Base-by-base conservation (phyloP, 1,140 invertebrate genomes). In the Heliothis virescens region DNA sequence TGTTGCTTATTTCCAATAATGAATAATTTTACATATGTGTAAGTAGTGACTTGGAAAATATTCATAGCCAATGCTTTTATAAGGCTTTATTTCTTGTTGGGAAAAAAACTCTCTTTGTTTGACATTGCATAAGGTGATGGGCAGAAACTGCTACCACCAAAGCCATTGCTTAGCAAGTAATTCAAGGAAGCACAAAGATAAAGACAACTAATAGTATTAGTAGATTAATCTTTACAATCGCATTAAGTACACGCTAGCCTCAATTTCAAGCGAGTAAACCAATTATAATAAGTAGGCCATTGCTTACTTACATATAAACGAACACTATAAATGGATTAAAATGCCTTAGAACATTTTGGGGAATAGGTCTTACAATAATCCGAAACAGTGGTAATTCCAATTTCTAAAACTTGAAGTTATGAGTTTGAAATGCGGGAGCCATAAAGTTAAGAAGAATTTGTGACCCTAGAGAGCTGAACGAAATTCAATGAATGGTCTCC, bases 241-340 rank as follows among this genome's bases (percentile, higher is more conserved):
- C 18, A 74, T 74, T 60, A 74, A 50, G 57, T 60, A 60, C 72
- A 74, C 57, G 72, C 34, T 74, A 74, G 72, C 57, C 41, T 60
- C n/a, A 74, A 74, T 60, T 74, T 60, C 41, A 74, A 47, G 57
- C 57, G 72, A 71, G 48, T 74, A 74, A 74, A 62, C 72, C 72
- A 60, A 74, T 74, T 74, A 74, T n/a, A 48, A 48, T 57, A 60
- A 74, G 72, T 74, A 74, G 72, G 34, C 18, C 57, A 62, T 74
- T 60, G 72, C n/a, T 47, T 41, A 62, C n/a, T 47, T 41, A 62
- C 57, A 48, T 60, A 29, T 34, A 60, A 74, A 74, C 72, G 48
- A 52, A 71, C 48, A 59, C 53, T 60, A 47, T 74, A 60, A 74
- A 74, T 60, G 57, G 55, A 60, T 74, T 74, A 72, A 71, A 71